Evolutionary conservation across 2,797 vertebrate genomes (phyloP).

Genomic region (Acridotheres tristis): DNA sequence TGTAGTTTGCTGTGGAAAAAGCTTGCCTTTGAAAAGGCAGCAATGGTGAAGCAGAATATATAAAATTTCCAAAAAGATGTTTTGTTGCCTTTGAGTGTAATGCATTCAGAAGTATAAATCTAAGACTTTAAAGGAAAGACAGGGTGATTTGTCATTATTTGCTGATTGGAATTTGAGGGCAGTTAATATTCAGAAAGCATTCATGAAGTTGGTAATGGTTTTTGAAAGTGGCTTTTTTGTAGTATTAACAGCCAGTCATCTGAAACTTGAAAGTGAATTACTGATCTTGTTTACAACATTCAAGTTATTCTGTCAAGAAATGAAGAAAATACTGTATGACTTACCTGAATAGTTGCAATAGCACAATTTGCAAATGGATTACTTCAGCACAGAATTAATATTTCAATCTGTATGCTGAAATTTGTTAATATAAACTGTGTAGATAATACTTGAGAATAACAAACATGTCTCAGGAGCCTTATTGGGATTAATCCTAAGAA

Average conservation of each 20-base stretch:
- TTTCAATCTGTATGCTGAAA: neutral
- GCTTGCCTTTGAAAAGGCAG: constrained; percentile 7
- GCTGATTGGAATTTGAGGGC: neutral
- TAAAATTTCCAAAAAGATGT: neutral
- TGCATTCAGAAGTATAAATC: neutral
- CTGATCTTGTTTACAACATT: neutral
- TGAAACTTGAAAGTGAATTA: constrained; percentile 23
- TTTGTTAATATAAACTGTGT: neutral
- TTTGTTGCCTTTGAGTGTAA: constrained; percentile 1
- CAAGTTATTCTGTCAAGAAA: neutral
- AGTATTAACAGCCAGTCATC: neutral
- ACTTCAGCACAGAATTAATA: neutral
- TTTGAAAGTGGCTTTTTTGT: constrained; percentile 4
- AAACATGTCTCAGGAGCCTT: neutral
- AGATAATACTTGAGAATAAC: neutral
- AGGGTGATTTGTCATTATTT: neutral
- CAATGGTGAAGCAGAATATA: neutral
- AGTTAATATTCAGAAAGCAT: neutral
- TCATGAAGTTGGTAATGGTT: neutral
- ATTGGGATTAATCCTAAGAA: neutral
- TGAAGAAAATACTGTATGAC: neutral
- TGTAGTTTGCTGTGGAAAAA: neutral
- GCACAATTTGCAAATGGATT: neutral
- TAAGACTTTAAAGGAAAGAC: neutral
- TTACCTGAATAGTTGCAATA: neutral